Percentiles rank a stretch among this genome's conserved stretches.
Evolutionary conservation across 2,888 invertebrate species (phyloP).

Genomic region (Anthrax anthrax): DNA sequence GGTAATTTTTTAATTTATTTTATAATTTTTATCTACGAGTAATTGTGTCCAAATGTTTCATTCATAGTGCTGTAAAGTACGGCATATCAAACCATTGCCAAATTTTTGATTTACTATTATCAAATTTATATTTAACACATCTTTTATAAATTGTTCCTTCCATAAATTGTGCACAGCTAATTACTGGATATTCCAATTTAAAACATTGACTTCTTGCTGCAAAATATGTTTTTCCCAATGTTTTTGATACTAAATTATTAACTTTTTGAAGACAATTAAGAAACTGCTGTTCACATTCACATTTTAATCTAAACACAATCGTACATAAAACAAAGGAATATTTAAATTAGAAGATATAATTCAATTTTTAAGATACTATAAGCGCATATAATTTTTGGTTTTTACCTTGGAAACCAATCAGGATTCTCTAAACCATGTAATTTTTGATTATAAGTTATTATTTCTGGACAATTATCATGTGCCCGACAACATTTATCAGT

Average conservation of each 20-base stretch:
- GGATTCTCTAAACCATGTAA: slow-evolving; percentile 25
- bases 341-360: too few relatives aligned
- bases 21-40: too few relatives aligned
- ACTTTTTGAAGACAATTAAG: slow-evolving; percentile 28
- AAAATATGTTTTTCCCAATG: slow-evolving; percentile 28
- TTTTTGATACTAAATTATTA: slow-evolving; percentile 22
- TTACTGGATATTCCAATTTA: slow-evolving; percentile 21
- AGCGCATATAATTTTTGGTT: background rate
- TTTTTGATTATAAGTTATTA: slow-evolving; percentile 22
- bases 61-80: slow-evolving; percentile 25
- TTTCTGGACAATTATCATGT: slow-evolving; percentile 48
- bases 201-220: slow-evolving; percentile 24
- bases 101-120: slow-evolving; percentile 17
- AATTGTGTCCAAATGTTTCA: too few relatives aligned
- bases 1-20: too few relatives aligned
- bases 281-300: slow-evolving; percentile 30
- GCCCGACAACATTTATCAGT: slow-evolving; percentile 78
- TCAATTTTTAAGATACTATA: too few relatives aligned
- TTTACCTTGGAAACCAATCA: slow-evolving; percentile 29
- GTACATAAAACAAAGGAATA: background rate
- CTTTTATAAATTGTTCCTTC: slow-evolving; percentile 22
- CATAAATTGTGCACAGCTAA: slow-evolving; percentile 23
- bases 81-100: slow-evolving; percentile 34
- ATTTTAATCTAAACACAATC: slow-evolving; percentile 20
- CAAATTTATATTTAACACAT: slow-evolving; percentile 27